phyloP scores from a whole-genome alignment of 2,888 invertebrate genomes.

The Agrotis clavis region DNA sequence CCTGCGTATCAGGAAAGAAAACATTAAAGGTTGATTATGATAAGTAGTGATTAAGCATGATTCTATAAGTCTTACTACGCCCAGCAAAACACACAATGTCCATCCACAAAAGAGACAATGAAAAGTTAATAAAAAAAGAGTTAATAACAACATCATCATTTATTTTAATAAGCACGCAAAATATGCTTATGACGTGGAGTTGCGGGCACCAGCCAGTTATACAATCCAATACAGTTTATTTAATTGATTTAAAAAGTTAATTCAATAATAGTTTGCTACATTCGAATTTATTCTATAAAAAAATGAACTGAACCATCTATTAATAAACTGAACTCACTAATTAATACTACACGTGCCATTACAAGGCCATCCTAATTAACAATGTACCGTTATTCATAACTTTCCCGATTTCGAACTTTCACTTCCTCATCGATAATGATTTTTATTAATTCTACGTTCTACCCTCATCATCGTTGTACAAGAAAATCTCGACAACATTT shows the following conservation, averaged over 20 bases:
- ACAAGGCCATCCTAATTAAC: conserved; percentile 10
- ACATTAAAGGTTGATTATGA: background rate
- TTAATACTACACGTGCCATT: background rate
- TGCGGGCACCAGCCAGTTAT: no score
- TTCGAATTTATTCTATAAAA: background rate
- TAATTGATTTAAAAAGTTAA: no score
- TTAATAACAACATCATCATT: background rate
- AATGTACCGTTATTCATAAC: conserved; percentile 17
- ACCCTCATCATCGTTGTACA: conserved; percentile 42
- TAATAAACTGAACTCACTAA: background rate
- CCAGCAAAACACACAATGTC: background rate
- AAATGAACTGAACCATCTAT: background rate
- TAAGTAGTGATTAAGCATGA: background rate
- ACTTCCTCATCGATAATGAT: conserved; percentile 37
- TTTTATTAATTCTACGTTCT: conserved; percentile 47
- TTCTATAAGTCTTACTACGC: no score
- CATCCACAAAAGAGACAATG: background rate
- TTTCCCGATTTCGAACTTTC: conserved; percentile 17
- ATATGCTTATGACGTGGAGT: no score
- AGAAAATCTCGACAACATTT: conserved; percentile 51
- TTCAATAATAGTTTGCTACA: no score
- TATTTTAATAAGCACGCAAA: no score
- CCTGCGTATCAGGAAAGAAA: background rate
- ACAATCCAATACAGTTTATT: no score
- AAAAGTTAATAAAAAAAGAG: background rate